phyloP scores from a whole-genome alignment of 2,797 vertebrate genomes.

The Rhinogobio ventralis region DNA sequence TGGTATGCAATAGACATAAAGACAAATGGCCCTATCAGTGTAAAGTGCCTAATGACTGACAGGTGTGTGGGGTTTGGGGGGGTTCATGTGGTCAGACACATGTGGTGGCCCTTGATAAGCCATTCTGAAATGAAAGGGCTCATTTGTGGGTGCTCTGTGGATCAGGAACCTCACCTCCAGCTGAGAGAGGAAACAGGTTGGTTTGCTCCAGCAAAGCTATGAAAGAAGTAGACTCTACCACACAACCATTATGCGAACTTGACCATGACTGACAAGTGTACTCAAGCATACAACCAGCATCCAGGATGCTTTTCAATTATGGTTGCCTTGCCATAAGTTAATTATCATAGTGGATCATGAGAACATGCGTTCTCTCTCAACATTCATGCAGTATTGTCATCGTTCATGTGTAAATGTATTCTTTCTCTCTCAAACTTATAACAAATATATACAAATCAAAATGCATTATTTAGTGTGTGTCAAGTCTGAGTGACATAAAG shows the following conservation, averaged over 20 bases:
- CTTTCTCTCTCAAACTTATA: too few species aligned
- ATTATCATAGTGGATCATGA: conserved; percentile 4
- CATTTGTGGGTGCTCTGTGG: conserved; percentile 41
- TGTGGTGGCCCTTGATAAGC: conserved; percentile 37
- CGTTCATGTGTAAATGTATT: background rate
- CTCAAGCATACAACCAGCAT: conserved; percentile 30
- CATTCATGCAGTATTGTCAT: background rate
- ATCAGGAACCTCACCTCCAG: conserved; percentile 44
- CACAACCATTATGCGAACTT: conserved; percentile 39
- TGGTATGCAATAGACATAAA: conserved; percentile 37
- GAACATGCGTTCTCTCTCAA: background rate
- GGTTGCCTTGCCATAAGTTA: background rate
- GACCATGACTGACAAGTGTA: conserved; percentile 53
- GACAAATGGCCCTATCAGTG: conserved; percentile 54
- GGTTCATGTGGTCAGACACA: conserved; percentile 21
- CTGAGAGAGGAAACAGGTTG: conserved; percentile 47
- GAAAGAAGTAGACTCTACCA: conserved; percentile 26
- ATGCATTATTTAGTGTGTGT: background rate
- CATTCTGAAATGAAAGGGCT: conserved; percentile 39
- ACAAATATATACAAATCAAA: background rate
- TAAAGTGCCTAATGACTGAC: conserved; percentile 47
- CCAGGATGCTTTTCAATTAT: conserved; percentile 31
- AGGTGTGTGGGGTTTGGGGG: conserved; percentile 27
- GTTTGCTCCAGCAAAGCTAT: conserved; percentile 20
- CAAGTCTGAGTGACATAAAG: background rate